Conservation (phyloP, 2,113 vertebrate species). For the Mirza zaza region DNA sequence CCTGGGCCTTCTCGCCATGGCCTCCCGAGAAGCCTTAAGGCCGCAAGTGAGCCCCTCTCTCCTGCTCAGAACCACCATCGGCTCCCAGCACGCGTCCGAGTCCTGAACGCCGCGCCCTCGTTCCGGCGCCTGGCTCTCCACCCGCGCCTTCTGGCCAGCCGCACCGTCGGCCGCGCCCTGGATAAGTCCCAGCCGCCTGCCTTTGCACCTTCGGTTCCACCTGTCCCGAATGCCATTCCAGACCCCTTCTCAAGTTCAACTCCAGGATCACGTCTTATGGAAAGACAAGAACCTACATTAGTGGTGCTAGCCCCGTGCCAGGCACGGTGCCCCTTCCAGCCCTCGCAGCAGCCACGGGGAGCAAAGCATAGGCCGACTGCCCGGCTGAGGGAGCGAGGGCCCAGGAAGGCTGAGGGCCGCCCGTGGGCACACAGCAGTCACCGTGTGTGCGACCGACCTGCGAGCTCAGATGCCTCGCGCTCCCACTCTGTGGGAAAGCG, state of each 20-base stretch:
- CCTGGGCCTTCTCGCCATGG: neutral
- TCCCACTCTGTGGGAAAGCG: neutral
- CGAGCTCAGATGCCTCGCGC: neutral
- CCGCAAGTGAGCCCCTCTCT: neutral
- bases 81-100: fast-evolving
- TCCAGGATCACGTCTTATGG: neutral
- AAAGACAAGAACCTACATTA: neutral
- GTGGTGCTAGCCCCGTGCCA: neutral
- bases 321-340: neutral
- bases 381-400: neutral
- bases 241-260: neutral
- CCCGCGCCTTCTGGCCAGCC: too few relatives aligned
- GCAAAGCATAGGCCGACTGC: neutral
- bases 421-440: neutral
- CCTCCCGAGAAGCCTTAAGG: neutral
- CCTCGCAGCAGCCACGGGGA: neutral
- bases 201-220: neutral
- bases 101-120: neutral
- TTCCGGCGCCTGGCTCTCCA: fast-evolving
- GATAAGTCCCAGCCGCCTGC: fast-evolving
- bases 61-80: neutral
- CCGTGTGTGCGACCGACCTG: neutral
- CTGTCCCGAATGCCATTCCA: neutral
- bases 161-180: neutral
- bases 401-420: neutral